Conservation (phyloP, 2,888 invertebrate species). For the Papilio demoleus region DNA sequence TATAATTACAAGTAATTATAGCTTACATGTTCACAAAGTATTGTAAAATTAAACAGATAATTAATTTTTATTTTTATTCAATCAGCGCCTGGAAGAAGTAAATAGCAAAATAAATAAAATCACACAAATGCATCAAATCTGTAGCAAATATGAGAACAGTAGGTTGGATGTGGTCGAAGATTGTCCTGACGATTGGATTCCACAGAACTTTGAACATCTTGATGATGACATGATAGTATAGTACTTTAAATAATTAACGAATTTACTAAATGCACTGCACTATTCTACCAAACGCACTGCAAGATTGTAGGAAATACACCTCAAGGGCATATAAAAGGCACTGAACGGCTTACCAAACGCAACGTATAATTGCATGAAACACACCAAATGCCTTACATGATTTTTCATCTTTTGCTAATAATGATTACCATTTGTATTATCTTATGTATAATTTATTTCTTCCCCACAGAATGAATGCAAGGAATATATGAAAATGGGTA, state of each 20-base stretch:
- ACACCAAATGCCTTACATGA: background rate
- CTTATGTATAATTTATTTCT: background rate
- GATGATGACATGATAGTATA: constrained; percentile 73
- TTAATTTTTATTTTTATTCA: background rate
- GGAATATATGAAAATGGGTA: constrained; percentile 85
- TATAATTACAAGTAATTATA: too few relatives aligned
- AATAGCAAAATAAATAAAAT: constrained; percentile 84
- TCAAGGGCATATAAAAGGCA: background rate
- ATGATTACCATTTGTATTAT: background rate
- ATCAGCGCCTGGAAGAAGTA: constrained; percentile 79
- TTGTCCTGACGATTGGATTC: constrained; percentile 50
- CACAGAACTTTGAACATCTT: constrained; percentile 64
- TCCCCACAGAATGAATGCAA: constrained; percentile 72
- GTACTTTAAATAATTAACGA: background rate
- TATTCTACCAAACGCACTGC: background rate
- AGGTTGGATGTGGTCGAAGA: constrained; percentile 72
- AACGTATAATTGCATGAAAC: too few relatives aligned
- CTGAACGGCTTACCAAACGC: background rate
- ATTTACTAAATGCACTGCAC: background rate
- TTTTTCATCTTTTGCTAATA: background rate
- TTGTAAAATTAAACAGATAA: background rate
- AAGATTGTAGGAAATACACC: background rate
- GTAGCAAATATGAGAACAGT: constrained; percentile 87
- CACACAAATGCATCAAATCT: constrained; percentile 85
- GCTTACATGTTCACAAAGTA: too few relatives aligned